phyloP scores from a whole-genome alignment of 35 echinoderm and acorn worm genomes.

The Patiria miniata region DNA sequence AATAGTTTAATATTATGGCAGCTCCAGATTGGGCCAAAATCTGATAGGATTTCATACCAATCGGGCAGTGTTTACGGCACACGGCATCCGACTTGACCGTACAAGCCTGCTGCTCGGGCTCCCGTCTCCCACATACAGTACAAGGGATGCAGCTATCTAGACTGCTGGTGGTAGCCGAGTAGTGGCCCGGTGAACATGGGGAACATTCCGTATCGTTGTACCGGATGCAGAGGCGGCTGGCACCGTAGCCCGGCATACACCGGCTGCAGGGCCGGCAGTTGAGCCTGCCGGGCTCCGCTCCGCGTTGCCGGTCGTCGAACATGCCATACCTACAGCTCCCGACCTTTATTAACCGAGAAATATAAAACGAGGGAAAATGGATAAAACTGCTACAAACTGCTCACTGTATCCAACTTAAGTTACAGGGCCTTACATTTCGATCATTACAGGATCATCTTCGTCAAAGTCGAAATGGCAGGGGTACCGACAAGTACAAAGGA shows the following conservation, averaged over 20 bases:
- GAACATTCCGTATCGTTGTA: neutral
- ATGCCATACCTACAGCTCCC: neutral
- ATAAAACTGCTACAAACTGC: no score
- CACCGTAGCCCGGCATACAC: neutral
- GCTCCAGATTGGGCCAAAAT: no score
- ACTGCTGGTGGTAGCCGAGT: neutral
- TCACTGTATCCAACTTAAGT: no score
- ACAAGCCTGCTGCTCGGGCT: neutral
- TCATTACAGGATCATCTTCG: no score
- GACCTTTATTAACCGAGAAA: no score
- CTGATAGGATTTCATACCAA: neutral
- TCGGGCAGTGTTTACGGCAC: neutral
- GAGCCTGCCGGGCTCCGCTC: neutral
- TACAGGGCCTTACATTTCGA: no score
- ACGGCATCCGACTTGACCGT: neutral
- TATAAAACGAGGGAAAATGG: no score
- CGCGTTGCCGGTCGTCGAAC: neutral
- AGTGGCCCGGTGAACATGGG: neutral
- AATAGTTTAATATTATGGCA: no score
- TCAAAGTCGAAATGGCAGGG: no score
- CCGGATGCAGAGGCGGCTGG: neutral
- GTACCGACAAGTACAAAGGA: no score
- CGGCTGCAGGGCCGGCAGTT: conserved; percentile 15
- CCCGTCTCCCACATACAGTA: neutral
- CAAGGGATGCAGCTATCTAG: neutral